Evolutionary conservation across 2,888 invertebrate genomes (phyloP), one percentile per base, ranked within the genome.

Genomic region (Eulithis testata): DNA sequence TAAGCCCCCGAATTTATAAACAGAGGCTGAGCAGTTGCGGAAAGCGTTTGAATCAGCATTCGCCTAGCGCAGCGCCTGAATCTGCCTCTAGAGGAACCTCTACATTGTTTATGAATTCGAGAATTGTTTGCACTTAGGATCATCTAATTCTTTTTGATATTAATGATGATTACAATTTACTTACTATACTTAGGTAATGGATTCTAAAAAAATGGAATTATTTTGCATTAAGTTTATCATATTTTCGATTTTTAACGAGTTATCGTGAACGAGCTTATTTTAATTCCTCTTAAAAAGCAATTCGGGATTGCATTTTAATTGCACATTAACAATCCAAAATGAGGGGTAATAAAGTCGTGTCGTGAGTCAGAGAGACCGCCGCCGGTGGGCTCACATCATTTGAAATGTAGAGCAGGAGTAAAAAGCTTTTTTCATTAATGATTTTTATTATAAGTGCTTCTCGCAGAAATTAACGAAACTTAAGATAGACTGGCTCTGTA

Each of bases 241-340:
- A 52, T 50, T 59, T 60, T 11, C 12, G 44, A 52, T 47, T 45
- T 50, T 62, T 44, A 62, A 51, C 53, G 49, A 53, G 57, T 14
- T 53, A 63, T 58, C 63, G 21, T 47, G 51, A 50, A 59, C 14
- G 11, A 49, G 43, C 27, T 55, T 60, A 51, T 54, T 50, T 40
- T 12, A 12, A 44, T 36, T 51, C 57, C 45, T 45, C 36, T 31
- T 59, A 60, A 21, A 70, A 71, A 63, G 67, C 69, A 65, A 76
- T 78, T 79, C 77, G 53, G 76, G 80, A 80, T 82, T 77, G 74
- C 71, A 68, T 63, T 76, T 77, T 86, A 85, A 85, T 84, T 81
- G 76, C 75, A 67, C 71, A 79, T 77, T 82, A 82, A 84, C 77
- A 81, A 78, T 83, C 82, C 82, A 78, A 82, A 85, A 86, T 84